Percentiles rank a stretch among this genome's conserved stretches.
phyloP scores from a whole-genome alignment of 2,888 invertebrate species.

The Rhodophaea formosa region DNA sequence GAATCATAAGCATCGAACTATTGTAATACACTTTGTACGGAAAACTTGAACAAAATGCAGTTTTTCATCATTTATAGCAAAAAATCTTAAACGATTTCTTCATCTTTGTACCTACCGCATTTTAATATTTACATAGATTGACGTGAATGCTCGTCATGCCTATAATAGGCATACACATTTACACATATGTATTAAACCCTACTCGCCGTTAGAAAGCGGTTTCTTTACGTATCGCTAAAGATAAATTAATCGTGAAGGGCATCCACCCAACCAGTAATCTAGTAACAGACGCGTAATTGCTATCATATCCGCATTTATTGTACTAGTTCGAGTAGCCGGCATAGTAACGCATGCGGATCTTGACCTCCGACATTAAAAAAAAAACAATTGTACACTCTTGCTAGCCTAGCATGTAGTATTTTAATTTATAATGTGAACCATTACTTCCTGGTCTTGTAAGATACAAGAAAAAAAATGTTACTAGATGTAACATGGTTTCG shows the following conservation, averaged over 20 bases:
- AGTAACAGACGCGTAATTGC: not conserved
- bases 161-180: too few relatives aligned
- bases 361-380: constrained; percentile 6
- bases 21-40: too few relatives aligned
- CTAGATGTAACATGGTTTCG: too few relatives aligned
- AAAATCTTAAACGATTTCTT: too few relatives aligned
- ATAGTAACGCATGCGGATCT: constrained; percentile 3
- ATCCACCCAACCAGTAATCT: not conserved
- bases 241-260: constrained; percentile 1
- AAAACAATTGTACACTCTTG: not conserved
- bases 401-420: not conserved
- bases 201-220: not conserved
- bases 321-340: constrained; percentile 1
- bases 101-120: too few relatives aligned
- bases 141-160: too few relatives aligned
- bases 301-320: not conserved
- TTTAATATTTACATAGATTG: too few relatives aligned
- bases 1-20: too few relatives aligned
- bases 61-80: too few relatives aligned
- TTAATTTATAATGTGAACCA: constrained; percentile 14
- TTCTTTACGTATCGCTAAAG: not conserved
- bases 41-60: too few relatives aligned
- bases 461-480: too few relatives aligned
- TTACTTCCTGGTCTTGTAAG: not conserved
- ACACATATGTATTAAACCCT: too few relatives aligned